A percentile compares a stretch with the other conserved stretches of the same genome.
These are phyloP conservation scores for Mystacornis crossleyi DNA, from an alignment of 2,113 vertebrate genomes.

Conservation along the genomic window DNA sequence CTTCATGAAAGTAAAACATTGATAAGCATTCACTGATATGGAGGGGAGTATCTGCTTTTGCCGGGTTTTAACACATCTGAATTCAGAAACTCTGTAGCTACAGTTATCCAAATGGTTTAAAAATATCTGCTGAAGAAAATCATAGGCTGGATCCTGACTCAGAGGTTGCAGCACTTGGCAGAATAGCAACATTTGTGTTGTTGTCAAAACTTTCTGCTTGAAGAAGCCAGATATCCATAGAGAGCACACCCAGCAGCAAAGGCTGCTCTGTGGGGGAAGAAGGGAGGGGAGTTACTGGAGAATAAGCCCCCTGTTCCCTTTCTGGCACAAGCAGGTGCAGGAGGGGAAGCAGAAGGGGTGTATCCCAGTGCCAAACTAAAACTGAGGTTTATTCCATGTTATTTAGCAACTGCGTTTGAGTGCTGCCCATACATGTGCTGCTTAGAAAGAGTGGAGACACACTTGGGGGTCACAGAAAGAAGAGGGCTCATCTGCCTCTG, in stretches of 20 bases:
- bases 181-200: background rate
- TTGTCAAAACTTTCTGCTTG: background rate
- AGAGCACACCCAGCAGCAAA: background rate
- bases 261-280: background rate
- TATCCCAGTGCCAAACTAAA: background rate
- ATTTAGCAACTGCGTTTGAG: background rate
- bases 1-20: background rate
- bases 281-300: background rate
- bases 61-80: background rate
- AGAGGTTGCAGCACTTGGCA: background rate
- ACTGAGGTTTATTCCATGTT: background rate
- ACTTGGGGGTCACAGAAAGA: accelerated
- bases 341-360: background rate
- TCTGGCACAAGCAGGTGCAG: background rate
- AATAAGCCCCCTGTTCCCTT: background rate
- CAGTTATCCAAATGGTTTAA: accelerated
- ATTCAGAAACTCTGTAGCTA: background rate
- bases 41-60: background rate
- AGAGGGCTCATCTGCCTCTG: background rate
- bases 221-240: background rate
- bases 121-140: background rate
- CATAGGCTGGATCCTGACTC: background rate
- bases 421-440: accelerated
- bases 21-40: background rate
- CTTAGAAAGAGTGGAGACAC: background rate